Evolutionary conservation across 1,140 invertebrate species (phyloP), one percentile per base, ranked within the genome.

Genomic region (Subanguina moxae): DNA sequence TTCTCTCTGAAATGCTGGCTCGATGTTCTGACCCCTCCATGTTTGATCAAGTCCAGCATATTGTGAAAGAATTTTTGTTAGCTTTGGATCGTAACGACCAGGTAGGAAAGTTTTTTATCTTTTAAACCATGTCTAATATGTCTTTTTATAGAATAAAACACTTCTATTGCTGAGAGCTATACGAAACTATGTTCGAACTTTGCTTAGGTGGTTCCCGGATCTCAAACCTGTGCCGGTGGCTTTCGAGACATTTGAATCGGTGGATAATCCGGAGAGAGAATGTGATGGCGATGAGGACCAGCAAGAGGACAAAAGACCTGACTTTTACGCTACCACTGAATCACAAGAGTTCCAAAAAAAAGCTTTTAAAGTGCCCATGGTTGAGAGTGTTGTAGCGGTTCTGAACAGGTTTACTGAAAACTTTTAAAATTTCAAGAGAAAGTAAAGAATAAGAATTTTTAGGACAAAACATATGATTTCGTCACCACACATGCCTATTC

Each of bases 391-490:
- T 15, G 67, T 72, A 15, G 68, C 46, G 15, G 38, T 68, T n/a
- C 28, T 68, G 27, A 62, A 56, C 25, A 68, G 67, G 67, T 68
- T 52, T 28, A 27, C n/a, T 19, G 19, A 21, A 42, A 63, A 15
- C 13, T 3, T 67, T 9, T 65, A 15, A 25, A 17, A 25, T 7
- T 3, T 17, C 3, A 62, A 8, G 1, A 19, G 15, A 62, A 28
- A 67, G 15, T 28, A 27, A 61, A 70, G 8, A 3, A 28, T 23
- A 7, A 7, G 57, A 27, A 19, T 48, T 75, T 75, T 72, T 15
- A 73, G 72, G 57, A 73, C 72, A 19, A 73, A 76, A 28, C 73
- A 73, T 32, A 75, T 73, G 25, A 46, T 73, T 28, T 76, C 72
- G 9, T 75, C 66, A 8, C 38, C 32, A n/a, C 57, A 73, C 46